A percentile compares a stretch with the other conserved stretches of the same genome.
Conservation (phyloP, 2,113 vertebrate genomes). For the Dasyprocta punctata region DNA sequence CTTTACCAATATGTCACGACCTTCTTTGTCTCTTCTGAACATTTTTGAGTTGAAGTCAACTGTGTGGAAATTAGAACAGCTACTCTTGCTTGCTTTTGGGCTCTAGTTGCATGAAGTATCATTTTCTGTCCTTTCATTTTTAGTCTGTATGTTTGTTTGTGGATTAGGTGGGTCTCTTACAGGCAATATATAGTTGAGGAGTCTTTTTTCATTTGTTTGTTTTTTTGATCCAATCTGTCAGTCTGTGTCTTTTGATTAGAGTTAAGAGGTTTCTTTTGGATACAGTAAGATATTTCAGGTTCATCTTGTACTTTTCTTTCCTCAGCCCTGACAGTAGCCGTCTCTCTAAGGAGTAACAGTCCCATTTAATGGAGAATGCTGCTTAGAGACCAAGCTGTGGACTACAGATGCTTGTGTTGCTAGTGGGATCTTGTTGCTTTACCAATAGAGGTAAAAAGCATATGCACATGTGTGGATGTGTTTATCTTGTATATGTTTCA, state of each 20-base stretch:
- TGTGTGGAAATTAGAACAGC: neutral
- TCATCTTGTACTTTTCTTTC: neutral
- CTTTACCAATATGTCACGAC: neutral
- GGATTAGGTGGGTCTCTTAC: neutral
- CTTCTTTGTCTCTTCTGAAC: neutral
- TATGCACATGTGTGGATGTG: neutral
- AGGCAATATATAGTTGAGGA: neutral
- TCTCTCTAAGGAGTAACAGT: neutral
- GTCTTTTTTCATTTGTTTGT: neutral
- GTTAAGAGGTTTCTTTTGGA: neutral
- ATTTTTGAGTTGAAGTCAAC: neutral
- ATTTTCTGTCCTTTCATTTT: neutral
- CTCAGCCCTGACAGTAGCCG: neutral
- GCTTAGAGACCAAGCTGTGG: neutral
- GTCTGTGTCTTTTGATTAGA: neutral
- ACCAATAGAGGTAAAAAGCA: too few species aligned
- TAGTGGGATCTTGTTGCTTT: too few species aligned
- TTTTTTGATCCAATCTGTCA: neutral
- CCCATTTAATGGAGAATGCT: neutral
- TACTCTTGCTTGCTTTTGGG: neutral
- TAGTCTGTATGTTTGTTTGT: neutral
- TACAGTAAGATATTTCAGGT: neutral
- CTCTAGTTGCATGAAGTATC: neutral
- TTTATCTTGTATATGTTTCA: neutral
- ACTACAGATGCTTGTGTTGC: neutral